Evolutionary conservation across 2,888 invertebrate species (phyloP).

Genomic region (Hirtodrosophila cameraria): DNA sequence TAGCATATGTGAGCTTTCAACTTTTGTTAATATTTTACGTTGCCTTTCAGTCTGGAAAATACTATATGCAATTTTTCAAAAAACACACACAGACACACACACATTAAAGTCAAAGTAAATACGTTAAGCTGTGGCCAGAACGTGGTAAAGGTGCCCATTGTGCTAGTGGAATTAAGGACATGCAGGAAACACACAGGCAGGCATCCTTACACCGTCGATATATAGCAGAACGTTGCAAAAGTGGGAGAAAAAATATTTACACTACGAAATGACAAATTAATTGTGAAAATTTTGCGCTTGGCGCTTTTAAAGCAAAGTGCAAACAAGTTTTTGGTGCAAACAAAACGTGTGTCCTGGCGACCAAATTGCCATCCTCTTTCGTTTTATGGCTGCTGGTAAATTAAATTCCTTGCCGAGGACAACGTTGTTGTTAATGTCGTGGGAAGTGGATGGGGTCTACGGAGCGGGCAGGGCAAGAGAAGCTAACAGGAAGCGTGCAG

Average conservation of each 20-base stretch:
- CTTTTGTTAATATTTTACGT: constrained; percentile 57
- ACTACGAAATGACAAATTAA: constrained; percentile 63
- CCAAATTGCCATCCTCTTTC: constrained; percentile 10
- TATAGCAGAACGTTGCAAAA: not conserved
- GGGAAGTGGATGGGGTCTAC: constrained; percentile 1
- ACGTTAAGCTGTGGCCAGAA: constrained; percentile 27
- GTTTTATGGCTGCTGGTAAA: constrained; percentile 62
- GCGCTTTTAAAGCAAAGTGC: constrained; percentile 46
- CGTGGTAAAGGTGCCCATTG: not conserved
- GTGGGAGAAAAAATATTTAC: constrained; percentile 46
- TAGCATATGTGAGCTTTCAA: constrained; percentile 60
- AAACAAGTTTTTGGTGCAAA: constrained; percentile 62
- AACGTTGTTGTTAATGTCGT: constrained; percentile 17
- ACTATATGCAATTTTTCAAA: constrained; percentile 33
- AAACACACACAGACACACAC: too few relatives aligned
- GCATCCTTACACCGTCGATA: constrained; percentile 2
- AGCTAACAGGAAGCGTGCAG: not conserved
- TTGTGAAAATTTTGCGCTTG: constrained; percentile 52
- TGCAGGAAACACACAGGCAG: too few relatives aligned
- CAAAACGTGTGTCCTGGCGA: constrained; percentile 34
- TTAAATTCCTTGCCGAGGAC: constrained; percentile 63
- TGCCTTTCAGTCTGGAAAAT: constrained; percentile 23
- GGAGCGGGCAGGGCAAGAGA: not conserved
- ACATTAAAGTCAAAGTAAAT: constrained; percentile 30
- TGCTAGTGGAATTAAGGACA: not conserved